A percentile compares a stretch with the other conserved stretches of the same genome.
Evolutionary conservation across 2,888 invertebrate species (phyloP).

Genomic region (Lasioglossum zephyrum): DNA sequence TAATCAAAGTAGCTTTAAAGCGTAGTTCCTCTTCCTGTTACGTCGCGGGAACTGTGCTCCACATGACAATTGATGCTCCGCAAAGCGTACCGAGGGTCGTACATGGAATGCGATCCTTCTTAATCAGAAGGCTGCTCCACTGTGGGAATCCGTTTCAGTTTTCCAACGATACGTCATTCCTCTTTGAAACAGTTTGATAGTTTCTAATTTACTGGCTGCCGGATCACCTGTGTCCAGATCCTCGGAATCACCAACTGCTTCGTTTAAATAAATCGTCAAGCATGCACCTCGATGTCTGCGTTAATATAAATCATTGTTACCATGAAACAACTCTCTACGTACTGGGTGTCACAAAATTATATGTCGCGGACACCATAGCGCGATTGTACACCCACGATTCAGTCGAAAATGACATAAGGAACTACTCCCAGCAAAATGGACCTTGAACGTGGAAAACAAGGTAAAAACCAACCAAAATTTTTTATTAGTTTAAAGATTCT

Average conservation of each 20-base stretch:
- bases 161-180: conserved; percentile 12
- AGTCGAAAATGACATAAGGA: too few species aligned
- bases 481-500: too few species aligned
- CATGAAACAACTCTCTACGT: too few species aligned
- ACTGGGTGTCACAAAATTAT: too few species aligned
- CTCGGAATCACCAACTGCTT: background rate
- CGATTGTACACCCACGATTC: too few species aligned
- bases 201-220: conserved; percentile 12
- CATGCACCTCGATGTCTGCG: too few species aligned
- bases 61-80: conserved; percentile 52
- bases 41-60: conserved; percentile 48
- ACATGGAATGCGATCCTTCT: conserved; percentile 24
- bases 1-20: conserved; percentile 61
- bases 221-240: conserved; percentile 2
- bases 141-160: conserved; percentile 41
- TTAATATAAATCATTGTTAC: too few species aligned
- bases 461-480: too few species aligned
- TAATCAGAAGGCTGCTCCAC: background rate
- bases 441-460: too few species aligned
- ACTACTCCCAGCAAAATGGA: too few species aligned
- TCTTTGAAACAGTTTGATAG: conserved; percentile 14
- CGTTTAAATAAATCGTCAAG: background rate
- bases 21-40: conserved; percentile 63
- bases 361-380: too few species aligned
- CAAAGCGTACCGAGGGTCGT: conserved; percentile 47